Evolutionary conservation across 2,797 vertebrate genomes (phyloP), one percentile per base, ranked within the genome.

Genomic region (Xenopus petersii): DNA sequence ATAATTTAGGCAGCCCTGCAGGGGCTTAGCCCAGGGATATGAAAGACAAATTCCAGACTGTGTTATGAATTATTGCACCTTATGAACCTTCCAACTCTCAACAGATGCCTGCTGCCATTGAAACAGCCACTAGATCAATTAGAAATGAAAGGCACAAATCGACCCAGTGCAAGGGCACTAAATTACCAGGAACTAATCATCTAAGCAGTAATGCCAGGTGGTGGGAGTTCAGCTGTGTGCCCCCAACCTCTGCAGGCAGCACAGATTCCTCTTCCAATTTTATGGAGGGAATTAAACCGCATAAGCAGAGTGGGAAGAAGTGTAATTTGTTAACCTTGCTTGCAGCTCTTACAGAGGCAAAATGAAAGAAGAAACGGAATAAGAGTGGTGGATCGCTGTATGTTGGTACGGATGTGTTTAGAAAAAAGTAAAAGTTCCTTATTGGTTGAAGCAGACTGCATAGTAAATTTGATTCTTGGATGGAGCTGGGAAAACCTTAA

Each of bases 41-140:
- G 89, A 90, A 91, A 91, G 86, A 90, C 89, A 91, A 91, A 89
- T 91, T 91, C 89, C 91, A 91, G 86, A 75, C 77, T 17, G 81
- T 68, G 75, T 81, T 84, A 81, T 81, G 89, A 90, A 87, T 88
- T 89, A 90, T 85, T 86, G 89, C 85, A 83, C 86, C 67, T 89
- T 87, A 89, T 12, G 86, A 87, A 82, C 70, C 73, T 70, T 81
- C 84, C 72, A 68, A 80, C 85, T 88, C 84, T 83, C 81, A 71
- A 84, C 87, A 83, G 84, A 85, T 82, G 83, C 87, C 86, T 71
- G 73, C 86, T 88, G 87, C 87, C 88, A 77, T 86, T 88, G 85
- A 87, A 87, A 84, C 82, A 87, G 87, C 85, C 33, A 74, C 84
- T 86, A 88, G 87, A 82, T 81, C 87, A 85, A 84, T 86, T 86